Conservation (phyloP, 1,140 invertebrate species). For the Teleopsis dalmanni region DNA sequence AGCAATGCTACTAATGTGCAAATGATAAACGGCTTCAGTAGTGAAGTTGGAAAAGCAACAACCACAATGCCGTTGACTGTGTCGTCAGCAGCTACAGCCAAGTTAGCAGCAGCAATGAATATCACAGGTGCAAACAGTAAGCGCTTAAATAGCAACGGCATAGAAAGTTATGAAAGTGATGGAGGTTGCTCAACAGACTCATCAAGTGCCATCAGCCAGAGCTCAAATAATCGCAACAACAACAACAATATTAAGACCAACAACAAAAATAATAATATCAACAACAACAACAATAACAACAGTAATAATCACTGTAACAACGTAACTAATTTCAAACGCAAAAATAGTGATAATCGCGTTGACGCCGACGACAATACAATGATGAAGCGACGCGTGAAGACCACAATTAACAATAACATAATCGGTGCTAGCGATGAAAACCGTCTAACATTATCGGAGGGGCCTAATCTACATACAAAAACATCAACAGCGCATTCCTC, state of each 20-base stretch:
- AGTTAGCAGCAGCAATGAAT: no score
- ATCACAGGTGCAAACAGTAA: conserved; percentile 14
- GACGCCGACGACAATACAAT: conserved; percentile 13
- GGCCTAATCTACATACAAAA: conserved; percentile 15
- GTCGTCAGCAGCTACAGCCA: no score
- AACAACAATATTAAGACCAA: conserved; percentile 21
- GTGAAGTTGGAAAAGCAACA: conserved; percentile 3
- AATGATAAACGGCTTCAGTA: background rate
- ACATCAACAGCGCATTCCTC: conserved; percentile 17
- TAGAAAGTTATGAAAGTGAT: conserved; percentile 42
- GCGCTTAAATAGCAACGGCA: conserved; percentile 19
- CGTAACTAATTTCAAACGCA: conserved; percentile 21
- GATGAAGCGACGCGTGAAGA: conserved; percentile 24
- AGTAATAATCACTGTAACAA: conserved; percentile 17
- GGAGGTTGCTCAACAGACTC: conserved; percentile 41
- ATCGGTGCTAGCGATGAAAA: conserved; percentile 8
- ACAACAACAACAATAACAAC: conserved; percentile 27
- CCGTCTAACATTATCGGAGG: conserved; percentile 21
- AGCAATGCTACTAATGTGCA: no score
- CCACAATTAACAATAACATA: conserved; percentile 29
- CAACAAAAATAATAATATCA: conserved; percentile 21
- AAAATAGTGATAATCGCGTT: conserved; percentile 11
- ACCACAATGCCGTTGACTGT: conserved; percentile 9
- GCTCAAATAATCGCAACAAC: conserved; percentile 17
- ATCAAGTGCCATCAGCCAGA: conserved; percentile 27